Percentiles rank a stretch among this genome's conserved stretches.
These are phyloP conservation scores for Gadopsis marmoratus DNA, from an alignment of 2,797 vertebrate species.

Conservation along the genomic window DNA sequence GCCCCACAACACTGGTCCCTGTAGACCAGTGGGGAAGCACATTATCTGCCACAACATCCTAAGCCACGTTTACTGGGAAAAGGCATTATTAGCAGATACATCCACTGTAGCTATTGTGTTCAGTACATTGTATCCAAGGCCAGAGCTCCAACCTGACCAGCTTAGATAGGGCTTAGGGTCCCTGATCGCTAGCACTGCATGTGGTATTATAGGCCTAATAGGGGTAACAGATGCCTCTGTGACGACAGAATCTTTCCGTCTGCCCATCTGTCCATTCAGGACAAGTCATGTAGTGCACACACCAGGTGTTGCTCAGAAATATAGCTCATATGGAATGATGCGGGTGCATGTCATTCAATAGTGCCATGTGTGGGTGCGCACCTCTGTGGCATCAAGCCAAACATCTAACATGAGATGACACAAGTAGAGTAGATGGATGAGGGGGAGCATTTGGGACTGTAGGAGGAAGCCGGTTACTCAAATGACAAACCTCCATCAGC, in stretches of 20 bases:
- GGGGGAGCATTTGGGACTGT: conserved; percentile 26
- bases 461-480: conserved; percentile 51
- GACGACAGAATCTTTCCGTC: conserved; percentile 84
- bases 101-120: conserved; percentile 55
- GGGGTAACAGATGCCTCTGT: conserved; percentile 81
- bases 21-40: conserved; percentile 3
- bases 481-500: conserved; percentile 63
- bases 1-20: conserved; percentile 5
- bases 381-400: conserved; percentile 61
- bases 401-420: conserved; percentile 51
- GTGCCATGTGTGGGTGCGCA: conserved; percentile 35
- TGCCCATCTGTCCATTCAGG: conserved; percentile 77
- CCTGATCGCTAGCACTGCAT: conserved; percentile 80
- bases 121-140: conserved; percentile 62
- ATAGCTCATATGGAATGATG: conserved; percentile 57
- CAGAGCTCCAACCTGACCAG: conserved; percentile 68
- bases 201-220: conserved; percentile 85
- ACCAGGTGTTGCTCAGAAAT: conserved; percentile 80
- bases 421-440: conserved; percentile 23
- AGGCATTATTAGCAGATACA: conserved; percentile 53
- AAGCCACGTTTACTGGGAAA: conserved; percentile 46
- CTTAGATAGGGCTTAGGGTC: conserved; percentile 81
- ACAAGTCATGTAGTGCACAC: conserved; percentile 68
- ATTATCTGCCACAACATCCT: conserved; percentile 31
- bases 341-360: conserved; percentile 55